Base-by-base conservation (phyloP, 2,113 vertebrate genomes). In the Propithecus coquereli region DNA sequence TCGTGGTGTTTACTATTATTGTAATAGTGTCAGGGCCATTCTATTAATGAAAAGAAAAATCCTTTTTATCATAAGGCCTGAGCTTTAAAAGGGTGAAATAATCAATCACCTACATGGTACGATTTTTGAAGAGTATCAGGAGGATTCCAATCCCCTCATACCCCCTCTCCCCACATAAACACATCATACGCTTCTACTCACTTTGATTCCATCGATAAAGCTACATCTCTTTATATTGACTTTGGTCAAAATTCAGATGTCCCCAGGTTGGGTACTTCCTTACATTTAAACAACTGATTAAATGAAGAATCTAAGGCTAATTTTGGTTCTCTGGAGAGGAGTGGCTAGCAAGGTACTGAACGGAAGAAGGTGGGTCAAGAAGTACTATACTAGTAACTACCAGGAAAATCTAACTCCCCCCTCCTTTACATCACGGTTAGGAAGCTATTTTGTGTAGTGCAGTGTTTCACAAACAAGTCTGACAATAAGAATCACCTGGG, bases 11-110 rank as follows among this genome's bases (percentile, higher is more conserved):
- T 90, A 63, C 9, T 45, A 61, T 89, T 74, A 52, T 71, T 54
- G 47, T 32, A 57, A 57, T 90, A 87, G 30, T 88, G n/a, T 92
- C 66, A 81, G 34, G 45, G 27, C 45, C 5, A 82, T 63, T 87
- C 25, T 40, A 61, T 83, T 87, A 79, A 94, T 80, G 87, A 34
- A 91, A 92, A 81, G 18, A 66, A 79, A 94, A 80, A 47, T 66
- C 4, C 0, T 30, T 81, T 80, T 90, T 54, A 85, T 57, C 52
- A 63, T 71, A 89, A 90, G 22, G 20, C 2, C 20, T 90, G 40
- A 89, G 14, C n/a, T 89, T 93, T 87, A 68, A 93, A 92, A 87
- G 74, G 34, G 5, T 65, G 70, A 94, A 87, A 92, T 43, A 45
- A 6, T 70, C 17, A 77, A 17, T 68, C 32, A 47, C 23, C 14